Conservation (phyloP, 2,113 vertebrate genomes). For the Maccullochella peelii region DNA sequence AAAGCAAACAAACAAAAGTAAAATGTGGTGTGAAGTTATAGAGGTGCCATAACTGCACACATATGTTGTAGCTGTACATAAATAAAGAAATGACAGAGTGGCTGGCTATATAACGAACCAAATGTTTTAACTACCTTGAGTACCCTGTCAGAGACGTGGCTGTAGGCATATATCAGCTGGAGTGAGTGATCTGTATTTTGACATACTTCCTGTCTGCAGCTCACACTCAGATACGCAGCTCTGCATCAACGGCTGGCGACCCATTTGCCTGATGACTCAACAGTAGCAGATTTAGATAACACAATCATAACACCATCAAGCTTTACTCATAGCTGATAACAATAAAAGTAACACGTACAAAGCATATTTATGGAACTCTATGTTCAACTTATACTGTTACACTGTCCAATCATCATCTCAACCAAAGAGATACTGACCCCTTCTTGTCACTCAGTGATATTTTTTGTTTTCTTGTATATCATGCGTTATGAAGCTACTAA, state of each 20-base stretch:
- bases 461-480: not conserved
- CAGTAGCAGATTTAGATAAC: slow-evolving; percentile 43
- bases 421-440: not conserved
- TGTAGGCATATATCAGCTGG: slow-evolving; percentile 60
- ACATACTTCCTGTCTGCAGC: slow-evolving; percentile 50
- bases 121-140: slow-evolving; percentile 53
- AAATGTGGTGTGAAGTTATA: slow-evolving; percentile 23
- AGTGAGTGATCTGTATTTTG: slow-evolving; percentile 62
- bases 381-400: slow-evolving; percentile 5
- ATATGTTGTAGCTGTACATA: slow-evolving; percentile 7
- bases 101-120: slow-evolving; percentile 43
- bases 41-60: slow-evolving; percentile 22
- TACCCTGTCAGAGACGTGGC: slow-evolving; percentile 31
- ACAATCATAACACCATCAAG: slow-evolving; percentile 35
- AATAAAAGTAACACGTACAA: not conserved
- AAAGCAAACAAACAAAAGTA: slow-evolving; percentile 59
- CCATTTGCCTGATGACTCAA: slow-evolving; percentile 54
- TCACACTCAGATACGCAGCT: slow-evolving; percentile 46
- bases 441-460: not conserved
- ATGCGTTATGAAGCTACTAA: not conserved
- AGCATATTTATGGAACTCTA: not conserved
- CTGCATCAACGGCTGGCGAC: slow-evolving; percentile 27
- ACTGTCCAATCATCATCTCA: not conserved
- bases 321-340: slow-evolving; percentile 1
- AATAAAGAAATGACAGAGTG: slow-evolving; percentile 31